These are phyloP conservation scores for Aleiodes sp. DNA, from an alignment of 1,140 invertebrate species.

Conservation along the genomic window DNA sequence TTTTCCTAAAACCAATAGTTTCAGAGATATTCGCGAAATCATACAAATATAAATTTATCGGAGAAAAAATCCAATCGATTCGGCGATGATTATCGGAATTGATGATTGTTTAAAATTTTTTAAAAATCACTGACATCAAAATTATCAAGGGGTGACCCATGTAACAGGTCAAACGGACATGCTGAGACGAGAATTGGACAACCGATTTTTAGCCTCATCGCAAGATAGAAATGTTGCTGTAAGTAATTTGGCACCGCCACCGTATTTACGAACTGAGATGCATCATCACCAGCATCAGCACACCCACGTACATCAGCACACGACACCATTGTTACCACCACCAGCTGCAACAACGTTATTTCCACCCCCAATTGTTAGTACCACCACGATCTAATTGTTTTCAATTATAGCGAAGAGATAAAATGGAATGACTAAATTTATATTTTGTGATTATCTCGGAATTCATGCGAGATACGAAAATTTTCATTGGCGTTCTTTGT, in stretches of 20 bases:
- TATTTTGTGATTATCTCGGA: no score
- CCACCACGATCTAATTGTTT: slow-evolving; percentile 17
- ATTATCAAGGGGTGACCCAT: slow-evolving; percentile 58
- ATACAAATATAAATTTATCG: no score
- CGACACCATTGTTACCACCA: slow-evolving; percentile 71
- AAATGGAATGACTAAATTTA: not conserved
- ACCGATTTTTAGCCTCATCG: slow-evolving; percentile 83
- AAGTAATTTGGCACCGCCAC: slow-evolving; percentile 61
- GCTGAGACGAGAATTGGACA: slow-evolving; percentile 89
- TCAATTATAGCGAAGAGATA: not conserved
- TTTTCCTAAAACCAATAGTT: no score
- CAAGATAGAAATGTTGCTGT: slow-evolving; percentile 72
- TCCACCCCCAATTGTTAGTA: slow-evolving; percentile 71
- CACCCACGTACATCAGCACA: slow-evolving; percentile 89
- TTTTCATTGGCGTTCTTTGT: no score
- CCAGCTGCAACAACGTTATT: slow-evolving; percentile 68
- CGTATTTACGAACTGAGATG: slow-evolving; percentile 84
- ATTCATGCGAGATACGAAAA: no score
- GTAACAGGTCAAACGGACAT: slow-evolving; percentile 82
- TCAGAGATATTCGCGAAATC: no score
- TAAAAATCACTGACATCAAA: slow-evolving; percentile 46
- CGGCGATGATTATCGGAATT: no score
- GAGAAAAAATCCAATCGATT: no score
- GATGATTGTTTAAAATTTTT: not conserved
- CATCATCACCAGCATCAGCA: slow-evolving; percentile 93